Evolutionary conservation across 2,888 invertebrate genomes (phyloP).

Genomic region (Drosophila parthenogenetica): DNA sequence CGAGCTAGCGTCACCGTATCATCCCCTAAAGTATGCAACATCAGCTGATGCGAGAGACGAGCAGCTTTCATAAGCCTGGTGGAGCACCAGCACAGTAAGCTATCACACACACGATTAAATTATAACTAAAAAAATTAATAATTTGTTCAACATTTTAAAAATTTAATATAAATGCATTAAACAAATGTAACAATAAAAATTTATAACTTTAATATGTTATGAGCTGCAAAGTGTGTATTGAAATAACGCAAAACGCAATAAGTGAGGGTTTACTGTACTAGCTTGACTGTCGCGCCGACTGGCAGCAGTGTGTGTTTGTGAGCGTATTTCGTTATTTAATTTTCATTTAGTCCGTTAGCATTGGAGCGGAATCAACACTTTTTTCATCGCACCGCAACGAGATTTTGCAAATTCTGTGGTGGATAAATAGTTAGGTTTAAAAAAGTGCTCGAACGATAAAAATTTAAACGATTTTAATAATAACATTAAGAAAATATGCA

Average conservation of each 20-base stretch:
- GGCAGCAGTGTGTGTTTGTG: constrained; percentile 14
- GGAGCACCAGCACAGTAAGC: constrained; percentile 1
- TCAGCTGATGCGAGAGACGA: constrained; percentile 9
- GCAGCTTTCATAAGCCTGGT: background rate
- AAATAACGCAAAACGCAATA: too few species aligned
- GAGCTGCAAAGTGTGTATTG: too few species aligned
- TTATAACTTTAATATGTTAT: too few species aligned
- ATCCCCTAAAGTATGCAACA: constrained; percentile 4
- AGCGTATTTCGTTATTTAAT: constrained; percentile 31
- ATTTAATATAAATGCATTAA: background rate
- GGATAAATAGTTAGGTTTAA: background rate
- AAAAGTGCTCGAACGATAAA: background rate
- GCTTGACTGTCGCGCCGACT: constrained; percentile 17
- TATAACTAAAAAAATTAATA: too few species aligned
- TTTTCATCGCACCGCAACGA: constrained; percentile 11
- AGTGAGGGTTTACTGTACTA: constrained; percentile 33
- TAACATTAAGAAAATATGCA: background rate
- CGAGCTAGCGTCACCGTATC: background rate
- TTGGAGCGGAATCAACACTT: constrained; percentile 45
- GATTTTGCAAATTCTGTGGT: constrained; percentile 1
- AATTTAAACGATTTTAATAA: background rate
- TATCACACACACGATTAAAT: background rate
- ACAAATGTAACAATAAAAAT: too few species aligned
- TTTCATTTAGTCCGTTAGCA: constrained; percentile 61
- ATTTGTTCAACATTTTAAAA: background rate